Conservation (phyloP, 2,113 vertebrate genomes). For the Thamnophis sirtalis region DNA sequence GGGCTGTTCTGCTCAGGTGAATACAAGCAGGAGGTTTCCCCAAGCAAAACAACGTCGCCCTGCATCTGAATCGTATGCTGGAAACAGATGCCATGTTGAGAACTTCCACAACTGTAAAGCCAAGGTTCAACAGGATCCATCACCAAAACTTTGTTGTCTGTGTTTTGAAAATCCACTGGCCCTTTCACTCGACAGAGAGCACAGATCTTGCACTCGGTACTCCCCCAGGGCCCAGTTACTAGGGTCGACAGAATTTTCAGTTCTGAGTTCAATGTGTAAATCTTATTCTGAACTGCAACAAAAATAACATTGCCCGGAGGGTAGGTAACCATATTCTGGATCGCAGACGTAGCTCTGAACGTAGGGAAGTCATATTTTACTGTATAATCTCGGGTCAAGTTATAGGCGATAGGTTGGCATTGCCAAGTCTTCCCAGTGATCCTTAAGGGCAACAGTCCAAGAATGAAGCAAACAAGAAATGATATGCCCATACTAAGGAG, state of each 20-base stretch:
- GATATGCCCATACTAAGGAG: conserved; percentile 32
- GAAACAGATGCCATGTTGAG: conserved; percentile 82
- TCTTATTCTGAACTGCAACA: conserved; percentile 81
- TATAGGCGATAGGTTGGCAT: conserved; percentile 70
- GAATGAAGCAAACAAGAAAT: not conserved
- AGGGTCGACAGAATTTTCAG: conserved; percentile 65
- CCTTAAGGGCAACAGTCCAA: fast-evolving
- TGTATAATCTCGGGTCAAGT: conserved; percentile 74
- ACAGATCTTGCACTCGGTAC: conserved; percentile 76
- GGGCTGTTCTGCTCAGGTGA: conserved; percentile 68
- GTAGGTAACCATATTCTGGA: conserved; percentile 79
- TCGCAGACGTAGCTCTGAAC: conserved; percentile 65
- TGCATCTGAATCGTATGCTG: conserved; percentile 69
- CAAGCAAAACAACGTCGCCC: not conserved
- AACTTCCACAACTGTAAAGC: conserved; percentile 85
- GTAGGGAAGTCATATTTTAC: conserved; percentile 77
- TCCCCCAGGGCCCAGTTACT: conserved; percentile 81
- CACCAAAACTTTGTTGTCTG: conserved; percentile 78
- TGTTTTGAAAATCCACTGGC: conserved; percentile 62
- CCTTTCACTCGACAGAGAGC: fast-evolving
- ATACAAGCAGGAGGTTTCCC: conserved; percentile 72
- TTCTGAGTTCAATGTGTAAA: conserved; percentile 73
- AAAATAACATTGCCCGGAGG: conserved; percentile 43
- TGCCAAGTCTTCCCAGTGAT: not conserved
- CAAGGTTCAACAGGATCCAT: conserved; percentile 79